Conservation (phyloP, 2,888 invertebrate species). For the Athalia rosae region DNA sequence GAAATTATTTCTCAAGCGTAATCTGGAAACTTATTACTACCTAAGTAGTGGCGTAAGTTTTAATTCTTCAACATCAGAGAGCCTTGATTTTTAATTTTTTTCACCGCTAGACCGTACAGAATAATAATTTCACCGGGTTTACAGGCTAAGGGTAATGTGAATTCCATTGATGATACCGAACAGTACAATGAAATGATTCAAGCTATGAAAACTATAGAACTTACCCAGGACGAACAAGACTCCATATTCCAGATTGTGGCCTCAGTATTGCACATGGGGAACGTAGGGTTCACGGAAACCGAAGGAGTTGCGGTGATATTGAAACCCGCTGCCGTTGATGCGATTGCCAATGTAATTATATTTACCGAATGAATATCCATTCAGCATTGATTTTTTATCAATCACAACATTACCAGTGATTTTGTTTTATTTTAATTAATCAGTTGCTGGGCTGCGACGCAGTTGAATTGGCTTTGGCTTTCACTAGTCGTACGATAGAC, state of each 20-base stretch:
- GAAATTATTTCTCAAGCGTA: slow-evolving; percentile 81
- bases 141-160: slow-evolving; percentile 73
- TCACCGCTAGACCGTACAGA: slow-evolving; percentile 47
- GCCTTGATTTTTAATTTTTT: slow-evolving; percentile 16
- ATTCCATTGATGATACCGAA: slow-evolving; percentile 78
- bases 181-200: slow-evolving; percentile 82
- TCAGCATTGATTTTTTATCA: background rate
- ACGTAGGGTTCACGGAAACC: slow-evolving; percentile 86
- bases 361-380: no score
- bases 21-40: slow-evolving; percentile 85
- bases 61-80: background rate
- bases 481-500: slow-evolving; percentile 91
- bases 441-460: slow-evolving; percentile 86
- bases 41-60: slow-evolving; percentile 83
- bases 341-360: slow-evolving; percentile 80
- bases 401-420: slow-evolving; percentile 4
- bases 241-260: slow-evolving; percentile 90
- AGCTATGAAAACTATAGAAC: slow-evolving; percentile 87
- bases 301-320: slow-evolving; percentile 83
- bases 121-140: slow-evolving; percentile 26
- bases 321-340: slow-evolving; percentile 79
- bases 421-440: slow-evolving; percentile 43
- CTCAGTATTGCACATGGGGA: slow-evolving; percentile 89
- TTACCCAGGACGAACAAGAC: slow-evolving; percentile 81
- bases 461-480: slow-evolving; percentile 80